Base-by-base conservation (phyloP, 2,113 vertebrate species). In the Pungitius pungitius region DNA sequence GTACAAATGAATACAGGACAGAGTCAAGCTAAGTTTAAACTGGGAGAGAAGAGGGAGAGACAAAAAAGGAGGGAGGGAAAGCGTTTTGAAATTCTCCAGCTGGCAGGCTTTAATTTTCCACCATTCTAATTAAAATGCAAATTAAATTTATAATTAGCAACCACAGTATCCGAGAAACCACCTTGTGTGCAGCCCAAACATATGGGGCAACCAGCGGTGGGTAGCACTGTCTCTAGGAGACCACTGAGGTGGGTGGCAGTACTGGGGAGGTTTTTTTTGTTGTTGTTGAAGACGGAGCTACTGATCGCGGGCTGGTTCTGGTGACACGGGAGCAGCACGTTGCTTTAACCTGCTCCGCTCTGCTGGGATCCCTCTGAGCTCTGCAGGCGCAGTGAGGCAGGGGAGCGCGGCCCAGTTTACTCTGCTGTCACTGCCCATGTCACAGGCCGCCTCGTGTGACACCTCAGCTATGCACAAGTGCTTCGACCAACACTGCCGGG, bases 141-240 rank as follows among this genome's bases (percentile, higher is more conserved):
- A 99, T 99, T 98, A 96, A 98, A 98, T 98, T 97, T 99, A 99
- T 99, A 99, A 99, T 99, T 99, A 99, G 97, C 96, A 97, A 96
- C 95, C 96, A 96, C 93, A 94, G 96, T 96, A 98, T 97, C 96
- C 95, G 95, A 96, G 96, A 96, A 97, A 95, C 94, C 96, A 96
- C 95, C 96, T 96, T 95, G 95, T 93, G 93, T 92, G 88, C 94
- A 91, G 94, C 94, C 94, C 94, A 96, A 96, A 96, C 97, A 98
- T 98, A 98, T 97, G 97, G 96, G 96, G 91, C 33, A 94, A 90
- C 91, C 93, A 94, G 93, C 82, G 90, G 93, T 93, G 92, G 89
- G 92, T 87, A 92, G 91, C 85, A 84, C 82, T 45, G 82, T 88
- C 88, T 90, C 88, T 84, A 75, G 79, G 70, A 89, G 83, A 89